Evolutionary conservation across 2,888 invertebrate species (phyloP), one percentile per base, ranked within the genome.

Genomic region (Drosophila kuntzei): DNA sequence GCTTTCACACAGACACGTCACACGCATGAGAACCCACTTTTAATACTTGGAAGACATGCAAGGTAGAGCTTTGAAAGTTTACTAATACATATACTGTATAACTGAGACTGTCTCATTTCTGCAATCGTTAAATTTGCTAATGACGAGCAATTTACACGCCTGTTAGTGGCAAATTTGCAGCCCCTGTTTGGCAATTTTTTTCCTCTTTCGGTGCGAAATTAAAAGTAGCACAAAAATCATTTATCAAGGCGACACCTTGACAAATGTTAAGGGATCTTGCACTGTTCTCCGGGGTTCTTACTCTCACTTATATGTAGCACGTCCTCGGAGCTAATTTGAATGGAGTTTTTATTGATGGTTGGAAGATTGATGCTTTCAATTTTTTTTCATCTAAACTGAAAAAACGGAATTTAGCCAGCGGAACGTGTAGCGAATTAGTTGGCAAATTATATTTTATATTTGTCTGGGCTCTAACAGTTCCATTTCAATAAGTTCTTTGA

Each of bases 181-280:
- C 61, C 73, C 69, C 65, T 49, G 67, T 64, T 53, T 60, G n/a
- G n/a, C 14, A 14, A 29, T 32, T 41, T 58, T 57, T 32, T 29
- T 29, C 11, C 8, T 18, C 11, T 54, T 80, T 63, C 55, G 55
- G 54, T 68, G 82, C 80, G 64, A 87, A 87, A 87, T 85, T 87
- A 75, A 75, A 85, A 76, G 64, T 46, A 60, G 22, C 36, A 41
- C 34, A 50, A 47, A 41, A 67, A 85, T 85, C 85, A 85, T 85
- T 85, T 85, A 74, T 87, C 85, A 83, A 72, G 68, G 64, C 63
- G 71, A 70, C 78, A 83, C 79, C 80, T 80, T 73, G 50, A 80
- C 73, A 69, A 71, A 80, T 73, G 62, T 34, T 25, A 18, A 53
- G 63, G 64, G 57, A 72, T 66, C 39, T 51, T 46, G 50, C 50